phyloP scores from a whole-genome alignment of 1,140 invertebrate species.

The Drosophila murphyi region DNA sequence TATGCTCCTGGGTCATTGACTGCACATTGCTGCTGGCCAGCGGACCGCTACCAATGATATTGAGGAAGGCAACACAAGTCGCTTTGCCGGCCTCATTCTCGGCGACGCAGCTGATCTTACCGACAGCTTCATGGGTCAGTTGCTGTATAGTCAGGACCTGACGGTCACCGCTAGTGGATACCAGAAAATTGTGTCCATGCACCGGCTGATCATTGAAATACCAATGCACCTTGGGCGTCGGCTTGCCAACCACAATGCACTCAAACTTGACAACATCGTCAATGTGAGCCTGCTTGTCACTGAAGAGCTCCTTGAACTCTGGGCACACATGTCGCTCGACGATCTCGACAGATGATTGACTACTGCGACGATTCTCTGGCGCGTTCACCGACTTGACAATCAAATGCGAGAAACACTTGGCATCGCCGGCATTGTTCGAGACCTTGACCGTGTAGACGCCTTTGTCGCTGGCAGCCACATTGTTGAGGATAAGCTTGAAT shows the following conservation, averaged over 20 bases:
- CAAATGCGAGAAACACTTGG: slow-evolving; percentile 91
- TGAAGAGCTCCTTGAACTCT: slow-evolving; percentile 88
- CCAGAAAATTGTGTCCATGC: slow-evolving; percentile 89
- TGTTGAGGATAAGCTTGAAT: slow-evolving; percentile 86
- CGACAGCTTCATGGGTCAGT: slow-evolving; percentile 86
- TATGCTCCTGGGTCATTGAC: slow-evolving; percentile 77
- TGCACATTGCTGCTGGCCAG: slow-evolving; percentile 67
- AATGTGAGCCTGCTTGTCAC: slow-evolving; percentile 92
- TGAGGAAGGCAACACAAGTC: slow-evolving; percentile 87
- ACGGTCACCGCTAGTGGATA: slow-evolving; percentile 89
- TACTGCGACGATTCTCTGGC: slow-evolving; percentile 67
- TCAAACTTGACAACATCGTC: slow-evolving; percentile 94
- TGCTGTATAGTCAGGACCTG: slow-evolving; percentile 89
- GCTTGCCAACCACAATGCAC: slow-evolving; percentile 91
- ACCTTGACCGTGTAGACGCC: slow-evolving; percentile 92
- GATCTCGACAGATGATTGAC: slow-evolving; percentile 84
- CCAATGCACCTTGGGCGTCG: slow-evolving; percentile 93
- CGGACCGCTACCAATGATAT: slow-evolving; percentile 82
- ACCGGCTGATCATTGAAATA: slow-evolving; percentile 90
- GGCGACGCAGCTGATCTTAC: slow-evolving; percentile 90
- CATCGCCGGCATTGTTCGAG: slow-evolving; percentile 89
- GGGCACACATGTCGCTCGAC: slow-evolving; percentile 87
- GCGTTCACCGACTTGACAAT: slow-evolving; percentile 88
- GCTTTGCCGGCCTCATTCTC: slow-evolving; percentile 91
- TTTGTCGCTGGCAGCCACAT: slow-evolving; percentile 87